Evolutionary conservation across 2,888 invertebrate genomes (phyloP).

Genomic region (Brachyopa scutellaris): DNA sequence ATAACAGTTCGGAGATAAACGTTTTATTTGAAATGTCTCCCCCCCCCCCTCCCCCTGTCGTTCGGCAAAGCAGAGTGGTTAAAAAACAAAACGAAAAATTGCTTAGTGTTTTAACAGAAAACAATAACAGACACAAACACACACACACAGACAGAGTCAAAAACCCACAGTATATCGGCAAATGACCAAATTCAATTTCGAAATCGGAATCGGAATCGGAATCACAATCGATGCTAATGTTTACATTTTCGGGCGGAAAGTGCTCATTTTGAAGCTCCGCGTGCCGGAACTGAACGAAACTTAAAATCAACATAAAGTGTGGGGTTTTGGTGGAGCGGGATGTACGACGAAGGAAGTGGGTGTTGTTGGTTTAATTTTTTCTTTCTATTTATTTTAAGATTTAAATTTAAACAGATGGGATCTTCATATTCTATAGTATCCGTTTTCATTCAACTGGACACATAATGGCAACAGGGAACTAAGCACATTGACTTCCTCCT

Average conservation of each 20-base stretch:
- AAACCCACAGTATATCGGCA: no score
- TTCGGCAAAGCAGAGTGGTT: background rate
- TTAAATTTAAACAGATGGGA: constrained; percentile 40
- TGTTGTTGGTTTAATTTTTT: no score
- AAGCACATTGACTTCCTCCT: constrained; percentile 28
- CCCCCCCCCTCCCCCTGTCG: no score
- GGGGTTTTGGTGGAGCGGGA: no score
- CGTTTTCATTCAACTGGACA: constrained; percentile 32
- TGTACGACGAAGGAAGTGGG: no score
- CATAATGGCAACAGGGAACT: background rate
- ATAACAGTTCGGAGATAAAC: constrained; percentile 27
- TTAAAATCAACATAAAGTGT: no score
- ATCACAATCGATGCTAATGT: constrained; percentile 52
- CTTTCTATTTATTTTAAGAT: constrained; percentile 41
- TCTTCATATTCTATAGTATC: constrained; percentile 28
- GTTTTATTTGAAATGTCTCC: no score
- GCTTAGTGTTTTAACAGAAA: constrained; percentile 11
- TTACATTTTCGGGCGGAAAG: constrained; percentile 47
- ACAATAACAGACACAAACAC: constrained; percentile 39
- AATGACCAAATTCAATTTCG: constrained; percentile 61
- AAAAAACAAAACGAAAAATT: no score
- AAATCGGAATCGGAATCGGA: no score
- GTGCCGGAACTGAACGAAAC: constrained; percentile 7
- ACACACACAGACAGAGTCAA: no score
- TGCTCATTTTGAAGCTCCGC: constrained; percentile 37